These are phyloP conservation scores for Nymphalis io DNA, from an alignment of 1,140 invertebrate genomes.

Conservation along the genomic window DNA sequence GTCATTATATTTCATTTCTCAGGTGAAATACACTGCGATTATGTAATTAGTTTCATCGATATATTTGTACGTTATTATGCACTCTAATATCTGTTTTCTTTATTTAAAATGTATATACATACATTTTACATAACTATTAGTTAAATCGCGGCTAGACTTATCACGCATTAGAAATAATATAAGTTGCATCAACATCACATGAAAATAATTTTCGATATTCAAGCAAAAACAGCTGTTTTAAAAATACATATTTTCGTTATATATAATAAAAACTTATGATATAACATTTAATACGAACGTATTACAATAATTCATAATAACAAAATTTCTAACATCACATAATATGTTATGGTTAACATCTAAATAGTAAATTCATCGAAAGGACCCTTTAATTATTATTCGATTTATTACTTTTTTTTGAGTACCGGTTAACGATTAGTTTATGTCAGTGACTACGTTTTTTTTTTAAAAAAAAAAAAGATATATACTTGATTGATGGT, in stretches of 20 bases:
- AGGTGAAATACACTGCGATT: no score
- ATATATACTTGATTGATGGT: no score
- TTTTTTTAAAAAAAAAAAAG: no score
- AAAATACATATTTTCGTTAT: no score
- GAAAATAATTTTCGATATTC: neutral
- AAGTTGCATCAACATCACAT: neutral
- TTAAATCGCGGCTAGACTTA: no score
- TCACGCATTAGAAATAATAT: no score
- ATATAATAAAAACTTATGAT: neutral
- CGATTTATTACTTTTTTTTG: neutral
- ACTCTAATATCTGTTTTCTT: no score
- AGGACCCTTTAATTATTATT: neutral
- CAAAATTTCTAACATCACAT: conserved; percentile 23
- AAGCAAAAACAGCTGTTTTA: neutral
- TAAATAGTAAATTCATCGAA: conserved; percentile 23
- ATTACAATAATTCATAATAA: conserved; percentile 8
- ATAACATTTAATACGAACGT: neutral
- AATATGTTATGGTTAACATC: neutral
- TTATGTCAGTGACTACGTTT: neutral
- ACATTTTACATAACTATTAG: no score
- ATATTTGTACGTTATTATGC: no score
- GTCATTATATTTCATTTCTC: no score
- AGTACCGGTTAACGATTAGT: neutral
- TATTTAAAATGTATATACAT: no score
- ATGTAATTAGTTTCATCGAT: no score